Evolutionary conservation across 1,140 invertebrate species (phyloP).

Genomic region (Bombus haemorrhoidalis): DNA sequence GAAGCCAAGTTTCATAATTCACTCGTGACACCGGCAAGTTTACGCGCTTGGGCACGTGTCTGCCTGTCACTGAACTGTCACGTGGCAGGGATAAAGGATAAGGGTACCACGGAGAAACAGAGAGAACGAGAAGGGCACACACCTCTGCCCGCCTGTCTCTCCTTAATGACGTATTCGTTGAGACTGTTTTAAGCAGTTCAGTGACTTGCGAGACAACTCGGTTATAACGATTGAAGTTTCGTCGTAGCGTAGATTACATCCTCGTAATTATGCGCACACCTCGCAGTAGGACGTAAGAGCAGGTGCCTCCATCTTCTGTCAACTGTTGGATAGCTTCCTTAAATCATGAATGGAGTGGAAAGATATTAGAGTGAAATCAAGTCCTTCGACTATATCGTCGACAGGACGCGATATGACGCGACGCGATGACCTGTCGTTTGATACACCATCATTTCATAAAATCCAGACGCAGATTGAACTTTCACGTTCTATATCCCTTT

Average conservation of each 20-base stretch:
- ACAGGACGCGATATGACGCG: background rate
- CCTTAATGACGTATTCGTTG: constrained; percentile 54
- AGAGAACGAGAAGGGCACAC: background rate
- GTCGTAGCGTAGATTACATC: constrained; percentile 63
- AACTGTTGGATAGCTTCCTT: constrained; percentile 35
- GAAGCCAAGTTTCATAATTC: constrained; percentile 53
- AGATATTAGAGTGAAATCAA: constrained; percentile 28
- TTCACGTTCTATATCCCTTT: background rate
- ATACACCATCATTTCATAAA: constrained; percentile 38
- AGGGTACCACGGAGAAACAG: background rate
- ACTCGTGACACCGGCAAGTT: constrained; percentile 58
- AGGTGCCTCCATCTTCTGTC: constrained; percentile 2
- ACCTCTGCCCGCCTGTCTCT: background rate
- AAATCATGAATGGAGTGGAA: constrained; percentile 43
- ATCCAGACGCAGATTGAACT: constrained; percentile 22
- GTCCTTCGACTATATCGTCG: constrained; percentile 34
- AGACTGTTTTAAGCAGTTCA: constrained; percentile 64
- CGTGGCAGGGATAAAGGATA: constrained; percentile 12
- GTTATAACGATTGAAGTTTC: constrained; percentile 76
- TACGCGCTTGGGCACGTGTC: constrained; percentile 63
- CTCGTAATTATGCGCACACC: constrained; percentile 63
- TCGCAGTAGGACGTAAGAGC: constrained; percentile 25
- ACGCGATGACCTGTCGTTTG: constrained; percentile 1
- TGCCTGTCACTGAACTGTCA: constrained; percentile 55
- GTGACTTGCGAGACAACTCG: constrained; percentile 68